Conservation (phyloP, 2,888 invertebrate species). For the Cheilosia pagana region DNA sequence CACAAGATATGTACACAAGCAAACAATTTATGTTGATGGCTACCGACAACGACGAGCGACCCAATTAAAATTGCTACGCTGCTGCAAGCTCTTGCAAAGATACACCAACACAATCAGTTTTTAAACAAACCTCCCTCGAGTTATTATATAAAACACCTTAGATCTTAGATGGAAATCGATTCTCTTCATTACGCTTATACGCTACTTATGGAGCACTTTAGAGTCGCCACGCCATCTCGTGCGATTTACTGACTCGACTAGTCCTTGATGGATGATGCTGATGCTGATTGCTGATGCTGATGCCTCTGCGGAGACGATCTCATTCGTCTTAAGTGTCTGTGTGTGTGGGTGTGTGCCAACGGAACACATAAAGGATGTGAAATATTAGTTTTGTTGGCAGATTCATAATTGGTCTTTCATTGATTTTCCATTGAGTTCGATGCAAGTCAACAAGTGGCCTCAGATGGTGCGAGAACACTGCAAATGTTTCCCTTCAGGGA, state of each 20-base stretch:
- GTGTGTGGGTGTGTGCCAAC: not conserved
- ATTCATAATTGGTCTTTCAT: slow-evolving; percentile 66
- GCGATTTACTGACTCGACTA: slow-evolving; percentile 44
- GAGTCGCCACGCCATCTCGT: slow-evolving; percentile 38
- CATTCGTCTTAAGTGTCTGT: slow-evolving; percentile 4
- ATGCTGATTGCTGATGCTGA: too few species aligned
- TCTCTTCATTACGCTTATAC: slow-evolving; percentile 47
- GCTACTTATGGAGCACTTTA: slow-evolving; percentile 66
- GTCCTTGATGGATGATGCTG: slow-evolving; percentile 8
- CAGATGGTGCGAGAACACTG: not conserved
- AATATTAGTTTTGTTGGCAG: slow-evolving; percentile 63
- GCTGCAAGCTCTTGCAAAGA: slow-evolving; percentile 6
- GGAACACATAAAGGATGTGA: slow-evolving; percentile 43
- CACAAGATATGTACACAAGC: slow-evolving; percentile 27
- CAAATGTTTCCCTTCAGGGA: not conserved
- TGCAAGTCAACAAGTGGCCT: slow-evolving; percentile 56
- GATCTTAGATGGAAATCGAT: slow-evolving; percentile 62
- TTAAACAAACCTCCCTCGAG: slow-evolving; percentile 35
- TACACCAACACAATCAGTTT: slow-evolving; percentile 23
- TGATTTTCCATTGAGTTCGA: slow-evolving; percentile 42
- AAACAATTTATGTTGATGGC: slow-evolving; percentile 6
- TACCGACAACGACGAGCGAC: not conserved
- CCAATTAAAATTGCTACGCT: slow-evolving; percentile 6
- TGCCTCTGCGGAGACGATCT: slow-evolving; percentile 15
- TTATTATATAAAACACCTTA: slow-evolving; percentile 50